Conservation (phyloP, 2,113 vertebrate species). For the Callospermophilus lateralis region DNA sequence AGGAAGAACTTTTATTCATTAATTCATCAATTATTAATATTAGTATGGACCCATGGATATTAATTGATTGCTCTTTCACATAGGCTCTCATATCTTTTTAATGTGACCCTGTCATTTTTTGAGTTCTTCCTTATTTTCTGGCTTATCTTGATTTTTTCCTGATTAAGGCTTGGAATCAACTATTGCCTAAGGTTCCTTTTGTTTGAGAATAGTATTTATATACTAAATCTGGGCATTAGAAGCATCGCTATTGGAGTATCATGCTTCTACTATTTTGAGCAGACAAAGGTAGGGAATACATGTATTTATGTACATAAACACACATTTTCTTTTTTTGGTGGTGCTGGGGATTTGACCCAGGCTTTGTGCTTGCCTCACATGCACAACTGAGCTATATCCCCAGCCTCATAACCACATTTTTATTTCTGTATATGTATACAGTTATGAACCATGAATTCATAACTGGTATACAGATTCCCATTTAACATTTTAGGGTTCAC, state of each 20-base stretch:
- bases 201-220: constrained; percentile 37
- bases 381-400: too few species aligned
- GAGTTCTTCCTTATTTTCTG: neutral
- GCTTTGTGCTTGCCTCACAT: too few species aligned
- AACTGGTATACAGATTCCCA: neutral
- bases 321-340: too few species aligned
- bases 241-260: neutral
- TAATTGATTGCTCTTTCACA: neutral
- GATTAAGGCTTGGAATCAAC: neutral
- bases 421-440: neutral
- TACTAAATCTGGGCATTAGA: neutral
- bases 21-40: neutral
- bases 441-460: neutral
- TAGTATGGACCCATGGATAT: neutral
- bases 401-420: neutral
- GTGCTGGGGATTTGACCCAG: too few species aligned
- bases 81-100: neutral
- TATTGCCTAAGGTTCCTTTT: neutral
- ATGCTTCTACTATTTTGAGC: constrained; percentile 28
- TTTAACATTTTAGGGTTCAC: neutral
- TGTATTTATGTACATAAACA: neutral
- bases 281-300: neutral
- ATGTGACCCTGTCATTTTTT: neutral
- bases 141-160: constrained; percentile 17
- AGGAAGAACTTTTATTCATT: constrained; percentile 9